Conservation (phyloP, 2,113 vertebrate species). For the Sebastes schlegelii region DNA sequence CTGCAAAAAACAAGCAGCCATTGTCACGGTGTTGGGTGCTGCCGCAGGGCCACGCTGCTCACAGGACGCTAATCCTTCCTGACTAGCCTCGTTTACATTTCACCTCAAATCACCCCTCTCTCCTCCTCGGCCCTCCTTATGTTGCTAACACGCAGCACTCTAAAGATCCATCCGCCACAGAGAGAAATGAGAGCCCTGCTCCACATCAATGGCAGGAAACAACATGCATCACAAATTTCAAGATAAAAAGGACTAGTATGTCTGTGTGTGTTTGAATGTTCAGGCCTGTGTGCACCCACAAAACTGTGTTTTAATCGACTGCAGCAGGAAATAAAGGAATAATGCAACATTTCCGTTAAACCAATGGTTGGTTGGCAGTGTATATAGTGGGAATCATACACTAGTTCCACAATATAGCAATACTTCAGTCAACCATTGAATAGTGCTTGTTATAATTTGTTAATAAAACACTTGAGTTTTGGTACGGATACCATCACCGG, state of each 20-base stretch:
- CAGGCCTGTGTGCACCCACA: background rate
- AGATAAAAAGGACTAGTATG: background rate
- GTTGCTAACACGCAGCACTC: constrained; percentile 29
- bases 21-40: constrained; percentile 30
- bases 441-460: background rate
- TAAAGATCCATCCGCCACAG: constrained; percentile 39
- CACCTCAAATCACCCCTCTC: constrained; percentile 66
- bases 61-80: constrained; percentile 60
- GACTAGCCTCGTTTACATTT: constrained; percentile 66
- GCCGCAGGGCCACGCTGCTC: constrained; percentile 43
- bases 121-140: constrained; percentile 28
- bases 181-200: constrained; percentile 27
- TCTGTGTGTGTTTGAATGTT: background rate
- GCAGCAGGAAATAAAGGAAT: background rate
- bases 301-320: background rate
- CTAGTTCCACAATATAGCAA: background rate
- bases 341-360: background rate
- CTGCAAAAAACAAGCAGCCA: constrained; percentile 42
- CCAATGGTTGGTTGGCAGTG: background rate
- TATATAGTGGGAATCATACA: no score
- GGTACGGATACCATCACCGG: background rate
- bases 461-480: background rate
- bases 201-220: constrained; percentile 4
- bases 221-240: background rate
- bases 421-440: background rate